A percentile compares a stretch with the other conserved stretches of the same genome.
Conservation (phyloP, 2,797 vertebrate species). For the Muscicapa comitata region DNA sequence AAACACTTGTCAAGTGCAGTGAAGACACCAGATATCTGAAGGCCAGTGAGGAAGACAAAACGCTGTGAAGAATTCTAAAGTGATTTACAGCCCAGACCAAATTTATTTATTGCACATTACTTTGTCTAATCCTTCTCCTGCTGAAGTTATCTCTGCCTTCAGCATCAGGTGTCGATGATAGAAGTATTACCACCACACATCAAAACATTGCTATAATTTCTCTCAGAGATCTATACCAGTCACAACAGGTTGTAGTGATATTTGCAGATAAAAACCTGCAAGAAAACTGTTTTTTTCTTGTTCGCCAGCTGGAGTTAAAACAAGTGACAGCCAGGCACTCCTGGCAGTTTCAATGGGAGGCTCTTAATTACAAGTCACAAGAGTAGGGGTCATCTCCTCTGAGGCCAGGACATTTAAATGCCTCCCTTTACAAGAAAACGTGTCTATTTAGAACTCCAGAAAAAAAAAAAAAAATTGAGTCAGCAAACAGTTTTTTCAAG, state of each 20-base stretch:
- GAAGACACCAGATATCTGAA: neutral
- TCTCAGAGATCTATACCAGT: neutral
- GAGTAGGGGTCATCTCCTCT: conserved; percentile 6
- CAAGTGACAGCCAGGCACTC: neutral
- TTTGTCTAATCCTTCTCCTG: conserved; percentile 4
- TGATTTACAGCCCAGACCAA: neutral
- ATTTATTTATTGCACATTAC: conserved; percentile 3
- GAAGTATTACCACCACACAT: neutral
- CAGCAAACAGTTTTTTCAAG: neutral
- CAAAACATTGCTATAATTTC: conserved; percentile 6
- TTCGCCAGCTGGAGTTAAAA: conserved; percentile 9
- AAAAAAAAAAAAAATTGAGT: neutral
- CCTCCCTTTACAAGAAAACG: neutral
- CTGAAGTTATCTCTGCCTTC: conserved; percentile 1
- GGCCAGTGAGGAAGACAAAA: neutral
- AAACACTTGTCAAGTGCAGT: neutral
- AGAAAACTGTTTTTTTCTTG: neutral
- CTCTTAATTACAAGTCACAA: conserved; percentile 22
- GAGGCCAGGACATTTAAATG: neutral
- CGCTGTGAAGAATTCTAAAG: neutral
- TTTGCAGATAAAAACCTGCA: conserved; percentile 23
- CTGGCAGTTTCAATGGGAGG: neutral
- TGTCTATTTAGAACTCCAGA: neutral
- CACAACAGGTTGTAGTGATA: conserved; percentile 43
- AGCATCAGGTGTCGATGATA: neutral